Base-by-base conservation (phyloP, 2,888 invertebrate species). In the Trachelus stipa region DNA sequence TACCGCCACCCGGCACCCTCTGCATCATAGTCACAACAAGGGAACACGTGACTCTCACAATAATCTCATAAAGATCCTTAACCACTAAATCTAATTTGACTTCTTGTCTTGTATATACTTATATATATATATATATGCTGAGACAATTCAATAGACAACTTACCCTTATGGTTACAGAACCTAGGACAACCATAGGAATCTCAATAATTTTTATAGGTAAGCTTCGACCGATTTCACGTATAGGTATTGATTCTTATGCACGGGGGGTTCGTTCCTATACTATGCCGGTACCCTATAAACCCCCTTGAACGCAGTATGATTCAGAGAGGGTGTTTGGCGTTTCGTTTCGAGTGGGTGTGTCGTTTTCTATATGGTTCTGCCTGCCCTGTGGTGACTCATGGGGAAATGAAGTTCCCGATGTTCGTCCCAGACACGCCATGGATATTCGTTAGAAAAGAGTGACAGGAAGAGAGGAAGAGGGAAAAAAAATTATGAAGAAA, bases 1-100 rank as follows among this genome's bases (percentile, higher is more conserved):
- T 85, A 75, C 90, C 89, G 83, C 88, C 87, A 82, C 89, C 90
- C 83, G 90, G 90, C 88, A 90, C 90, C 83, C 89, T 90, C 90
- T 90, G 85, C 40, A 81, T 80, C 74, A 75, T 33, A 77, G n/a
- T 75, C n/a, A 56, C 2, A 30, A 31, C 12, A 34, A 71, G 1
- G 12, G 33, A 34, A 71, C 71, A 71, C 71, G 71, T 71, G 71
- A 71, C 23, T 56, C 23, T 56, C 23, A 2, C 2, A 6, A 56
- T 56, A 56, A 56, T 56, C 56, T 56, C 56, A 56, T 56, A 23
- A 56, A 23, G 56, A 56, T 56, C 9, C 56, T 56, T 56, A 56
- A 23, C 56, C 56, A 23, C 56, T 56, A 56, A 56, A 56, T 56
- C 56, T 23, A 56, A 56, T 56, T 56, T 56, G 23, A 56, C 23